Conservation (phyloP, 2,113 vertebrate species). For the Coregonus clupeaformis region DNA sequence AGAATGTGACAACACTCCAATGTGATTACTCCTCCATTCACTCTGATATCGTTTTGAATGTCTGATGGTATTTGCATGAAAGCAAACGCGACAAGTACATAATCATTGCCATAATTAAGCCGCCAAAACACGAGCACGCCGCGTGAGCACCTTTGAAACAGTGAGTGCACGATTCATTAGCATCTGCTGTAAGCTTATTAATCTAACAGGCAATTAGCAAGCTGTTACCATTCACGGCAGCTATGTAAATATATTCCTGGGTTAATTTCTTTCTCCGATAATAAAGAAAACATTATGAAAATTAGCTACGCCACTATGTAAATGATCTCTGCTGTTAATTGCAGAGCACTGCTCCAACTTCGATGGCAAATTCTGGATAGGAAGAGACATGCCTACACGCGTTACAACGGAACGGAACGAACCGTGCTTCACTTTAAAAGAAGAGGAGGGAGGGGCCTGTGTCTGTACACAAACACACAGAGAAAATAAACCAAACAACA, state of each 20-base stretch:
- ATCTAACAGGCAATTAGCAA: slow-evolving; percentile 98
- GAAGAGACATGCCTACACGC: too few species aligned
- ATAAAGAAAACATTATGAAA: slow-evolving; percentile 99
- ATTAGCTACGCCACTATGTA: slow-evolving; percentile 97
- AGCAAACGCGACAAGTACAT: slow-evolving; percentile 97
- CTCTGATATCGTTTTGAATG: slow-evolving; percentile 89
- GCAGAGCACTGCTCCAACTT: slow-evolving; percentile 75
- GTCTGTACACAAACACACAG: slow-evolving; percentile 2
- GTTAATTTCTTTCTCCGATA: slow-evolving; percentile 95
- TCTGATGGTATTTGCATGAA: slow-evolving; percentile 96
- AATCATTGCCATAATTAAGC: slow-evolving; percentile 98
- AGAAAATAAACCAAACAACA: slow-evolving; percentile 30
- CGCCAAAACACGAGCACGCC: slow-evolving; percentile 88
- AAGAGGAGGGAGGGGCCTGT: background rate
- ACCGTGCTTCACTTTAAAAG: slow-evolving; percentile 37
- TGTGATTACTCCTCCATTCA: slow-evolving; percentile 82
- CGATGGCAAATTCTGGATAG: slow-evolving; percentile 30
- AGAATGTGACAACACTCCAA: slow-evolving; percentile 69
- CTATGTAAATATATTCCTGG: slow-evolving; percentile 94
- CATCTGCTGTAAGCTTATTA: slow-evolving; percentile 99
- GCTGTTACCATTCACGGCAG: slow-evolving; percentile 90
- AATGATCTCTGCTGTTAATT: slow-evolving; percentile 97
- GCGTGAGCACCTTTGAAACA: slow-evolving; percentile 96
- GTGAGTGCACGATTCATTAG: slow-evolving; percentile 94
- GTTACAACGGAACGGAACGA: background rate